Base-by-base conservation (phyloP, 2,797 vertebrate genomes). In the Fistularia tabacaria region DNA sequence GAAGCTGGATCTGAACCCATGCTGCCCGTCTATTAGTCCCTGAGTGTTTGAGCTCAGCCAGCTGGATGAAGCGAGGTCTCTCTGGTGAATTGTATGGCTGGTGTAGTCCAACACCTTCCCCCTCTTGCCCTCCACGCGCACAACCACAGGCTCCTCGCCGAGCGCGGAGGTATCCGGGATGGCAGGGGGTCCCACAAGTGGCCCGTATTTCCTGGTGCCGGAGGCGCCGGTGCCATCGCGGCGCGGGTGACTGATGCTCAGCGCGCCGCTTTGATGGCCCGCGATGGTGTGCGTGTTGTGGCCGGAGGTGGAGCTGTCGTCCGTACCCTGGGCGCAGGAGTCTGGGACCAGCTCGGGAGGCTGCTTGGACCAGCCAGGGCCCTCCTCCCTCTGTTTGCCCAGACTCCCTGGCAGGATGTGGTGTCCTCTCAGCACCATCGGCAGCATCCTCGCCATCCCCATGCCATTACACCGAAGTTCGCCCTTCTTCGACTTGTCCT, bases 371-470 rank as follows among this genome's bases (percentile, higher is more conserved):
- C 59, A 76, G 53, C 74, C 69, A n/a, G 82, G 67, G 62, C 73
- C 69, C 13, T 77, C 76, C 54, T 84, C 80, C 49, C 63, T 66
- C 47, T 77, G 81, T 62, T 83, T 87, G 39, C 68, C 70, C 71
- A 69, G 62, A 41, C 60, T 61, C 43, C 74, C 80, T 11, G 82
- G 80, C 63, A 76, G 73, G 42, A 84, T 80, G 50, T 80, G 79
- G 37, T 85, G 82, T 50, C 87, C 87, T 72, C 77, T 73, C 56
- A 85, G 64, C 51, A 83, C 76, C 48, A 88, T 81, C 1, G 81
- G 85, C 59, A 86, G 64, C 74, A 83, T 87, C 56, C 72, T 79
- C 10, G 74, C 74, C 70, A 78, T 67, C 51, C 81, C 81, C 48
- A 85, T 53, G 6, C 80, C 82, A 50, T 86, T 87, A 11, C 80